Evolutionary conservation across 2,797 vertebrate genomes (phyloP), one percentile per base, ranked within the genome.

Genomic region (Typhlichthys subterraneus): DNA sequence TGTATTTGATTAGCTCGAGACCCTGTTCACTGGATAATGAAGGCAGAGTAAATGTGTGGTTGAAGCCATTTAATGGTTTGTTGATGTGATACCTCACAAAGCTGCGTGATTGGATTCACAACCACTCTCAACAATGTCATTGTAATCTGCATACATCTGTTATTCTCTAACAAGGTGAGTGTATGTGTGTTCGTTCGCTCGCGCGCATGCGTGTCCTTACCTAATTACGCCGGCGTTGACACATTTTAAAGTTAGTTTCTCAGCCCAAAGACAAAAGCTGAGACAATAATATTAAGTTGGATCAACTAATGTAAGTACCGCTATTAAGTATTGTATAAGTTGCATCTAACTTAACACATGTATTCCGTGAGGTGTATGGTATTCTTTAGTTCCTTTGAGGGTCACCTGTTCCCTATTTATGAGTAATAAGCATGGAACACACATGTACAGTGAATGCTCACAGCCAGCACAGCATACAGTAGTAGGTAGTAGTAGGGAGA

Each of bases 1-100:
- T 67, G n/a, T 51, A 29, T 45, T 51, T 57, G 45, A 59, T 38
- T 46, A 23, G 15, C 42, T 49, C 55, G n/a, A 58, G 19, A 59
- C 49, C 23, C 2, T 57, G 49, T 63, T 12, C 38, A 51, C 46
- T 63, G 55, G 29, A 63, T 69, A 55, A 61, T 56, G 42, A 70
- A 63, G 61, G 62, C 17, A 55, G 23, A 29, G 14, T 49, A 51
- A 61, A 65, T 63, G 54, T 29, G 33, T 13, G 12, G 45, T 59
- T 59, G 57, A 59, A 42, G 15, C 42, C 33, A 38, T 57, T 52
- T 51, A 61, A 61, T 38, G 52, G 42, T 53, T 63, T 63, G 38
- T 61, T 53, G 17, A 52, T 61, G 49, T 53, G 11, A 61, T 53
- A 54, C 45, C 11, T 12, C 3, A 31, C 12, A 5, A 45, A 49